Evolutionary conservation across 2,797 vertebrate species (phyloP).

Genomic region (Arctocebus calabarensis): DNA sequence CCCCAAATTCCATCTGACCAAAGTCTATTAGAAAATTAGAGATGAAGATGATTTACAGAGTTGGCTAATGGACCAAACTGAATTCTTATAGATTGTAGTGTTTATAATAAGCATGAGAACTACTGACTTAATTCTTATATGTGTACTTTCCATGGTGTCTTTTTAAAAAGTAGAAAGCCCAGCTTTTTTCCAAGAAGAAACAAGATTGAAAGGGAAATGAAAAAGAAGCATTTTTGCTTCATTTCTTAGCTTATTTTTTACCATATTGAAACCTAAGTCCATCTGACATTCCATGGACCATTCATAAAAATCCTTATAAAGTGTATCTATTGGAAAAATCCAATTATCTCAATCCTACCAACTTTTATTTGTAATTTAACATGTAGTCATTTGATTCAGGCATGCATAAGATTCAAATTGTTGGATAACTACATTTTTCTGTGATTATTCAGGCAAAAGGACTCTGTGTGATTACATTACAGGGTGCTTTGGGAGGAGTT

Average conservation of each 20-base stretch:
- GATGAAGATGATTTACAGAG: conserved; percentile 67
- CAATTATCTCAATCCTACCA: background rate
- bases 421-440: background rate
- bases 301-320: conserved; percentile 39
- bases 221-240: background rate
- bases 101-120: conserved; percentile 71
- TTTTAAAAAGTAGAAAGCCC: conserved; percentile 55
- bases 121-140: conserved; percentile 43
- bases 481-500: background rate
- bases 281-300: background rate
- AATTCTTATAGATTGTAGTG: conserved; percentile 74
- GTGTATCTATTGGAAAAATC: background rate
- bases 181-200: background rate
- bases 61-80: conserved; percentile 66
- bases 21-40: conserved; percentile 76
- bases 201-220: background rate
- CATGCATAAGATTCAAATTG: conserved; percentile 42
- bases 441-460: background rate
- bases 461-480: background rate
- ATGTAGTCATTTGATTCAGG: conserved; percentile 22
- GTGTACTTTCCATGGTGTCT: conserved; percentile 30
- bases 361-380: background rate
- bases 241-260: background rate
- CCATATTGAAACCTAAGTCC: conserved; percentile 25
- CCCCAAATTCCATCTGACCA: conserved; percentile 75